Evolutionary conservation across 35 echinoderm and acorn worm species (phyloP).

Genomic region (Lytechinus variegatus): DNA sequence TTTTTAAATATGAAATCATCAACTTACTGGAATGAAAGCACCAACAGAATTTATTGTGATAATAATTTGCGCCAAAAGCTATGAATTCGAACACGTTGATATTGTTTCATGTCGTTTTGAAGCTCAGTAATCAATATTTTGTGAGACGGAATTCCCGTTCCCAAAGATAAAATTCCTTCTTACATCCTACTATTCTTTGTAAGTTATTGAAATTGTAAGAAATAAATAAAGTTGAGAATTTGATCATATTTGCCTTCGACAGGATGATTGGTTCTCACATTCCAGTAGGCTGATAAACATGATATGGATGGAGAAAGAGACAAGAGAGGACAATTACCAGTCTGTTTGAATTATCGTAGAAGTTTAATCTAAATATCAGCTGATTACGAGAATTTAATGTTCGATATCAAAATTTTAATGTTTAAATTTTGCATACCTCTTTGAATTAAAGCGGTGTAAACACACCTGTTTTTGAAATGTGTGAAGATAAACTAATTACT

Average conservation of each 20-base stretch:
- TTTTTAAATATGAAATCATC: neutral
- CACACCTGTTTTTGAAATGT: neutral
- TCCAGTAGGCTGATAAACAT: slow-evolving; percentile 51
- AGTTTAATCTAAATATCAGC: too few relatives aligned
- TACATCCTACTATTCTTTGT: neutral
- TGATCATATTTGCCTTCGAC: slow-evolving; percentile 46
- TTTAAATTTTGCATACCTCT: too few relatives aligned
- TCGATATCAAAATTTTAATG: too few relatives aligned
- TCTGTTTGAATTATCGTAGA: neutral
- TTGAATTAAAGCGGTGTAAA: too few relatives aligned
- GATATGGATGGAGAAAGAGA: slow-evolving; percentile 21
- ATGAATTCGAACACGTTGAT: neutral
- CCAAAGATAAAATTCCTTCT: slow-evolving; percentile 23
- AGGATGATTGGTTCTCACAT: slow-evolving; percentile 54
- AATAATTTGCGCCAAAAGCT: neutral
- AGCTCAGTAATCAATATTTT: neutral
- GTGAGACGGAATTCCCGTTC: slow-evolving; percentile 34
- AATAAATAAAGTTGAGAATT: neutral
- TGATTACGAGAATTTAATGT: too few relatives aligned
- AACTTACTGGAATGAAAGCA: slow-evolving; percentile 44
- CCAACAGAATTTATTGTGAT: neutral
- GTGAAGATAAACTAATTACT: neutral
- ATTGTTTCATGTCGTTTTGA: neutral
- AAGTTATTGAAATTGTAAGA: neutral
- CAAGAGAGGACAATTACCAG: slow-evolving; percentile 5